phyloP scores from a whole-genome alignment of 2,113 vertebrate genomes.

The Thamnophis sirtalis region DNA sequence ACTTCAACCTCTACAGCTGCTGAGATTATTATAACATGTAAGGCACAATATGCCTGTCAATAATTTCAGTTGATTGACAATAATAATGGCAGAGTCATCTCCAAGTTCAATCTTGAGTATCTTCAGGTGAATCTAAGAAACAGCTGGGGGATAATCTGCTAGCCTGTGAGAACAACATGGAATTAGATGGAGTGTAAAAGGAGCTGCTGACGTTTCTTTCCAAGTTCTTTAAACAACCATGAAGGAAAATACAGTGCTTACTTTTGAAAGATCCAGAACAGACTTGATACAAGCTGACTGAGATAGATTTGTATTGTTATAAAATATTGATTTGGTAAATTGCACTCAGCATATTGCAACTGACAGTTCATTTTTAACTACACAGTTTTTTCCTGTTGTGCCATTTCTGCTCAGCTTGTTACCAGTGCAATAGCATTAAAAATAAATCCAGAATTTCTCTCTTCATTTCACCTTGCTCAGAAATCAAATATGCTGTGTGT shows the following conservation, averaged over 20 bases:
- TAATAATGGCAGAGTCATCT: background rate
- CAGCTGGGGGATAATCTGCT: background rate
- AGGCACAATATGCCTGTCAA: background rate
- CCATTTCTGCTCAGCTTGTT: conserved; percentile 16
- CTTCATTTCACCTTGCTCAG: conserved; percentile 39
- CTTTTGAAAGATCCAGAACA: background rate
- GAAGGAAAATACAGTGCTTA: background rate
- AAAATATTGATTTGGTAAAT: conserved; percentile 25
- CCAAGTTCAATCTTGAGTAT: background rate
- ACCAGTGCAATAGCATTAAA: background rate
- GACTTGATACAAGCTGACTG: background rate
- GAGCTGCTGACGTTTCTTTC: background rate
- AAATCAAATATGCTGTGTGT: conserved; percentile 26
- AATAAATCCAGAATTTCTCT: conserved; percentile 5
- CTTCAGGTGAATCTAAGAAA: background rate
- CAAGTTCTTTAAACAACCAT: background rate
- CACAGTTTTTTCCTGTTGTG: background rate
- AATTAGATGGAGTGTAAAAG: background rate
- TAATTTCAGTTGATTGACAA: background rate
- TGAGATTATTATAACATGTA: background rate
- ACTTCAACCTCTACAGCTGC: background rate
- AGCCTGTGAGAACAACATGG: background rate
- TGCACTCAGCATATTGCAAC: background rate
- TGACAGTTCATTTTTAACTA: conserved; percentile 40
- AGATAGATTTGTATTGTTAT: conserved; percentile 25